Evolutionary conservation across 1,140 invertebrate species (phyloP), one percentile per base, ranked within the genome.

Genomic region (Meloidogyne chitwoodi): DNA sequence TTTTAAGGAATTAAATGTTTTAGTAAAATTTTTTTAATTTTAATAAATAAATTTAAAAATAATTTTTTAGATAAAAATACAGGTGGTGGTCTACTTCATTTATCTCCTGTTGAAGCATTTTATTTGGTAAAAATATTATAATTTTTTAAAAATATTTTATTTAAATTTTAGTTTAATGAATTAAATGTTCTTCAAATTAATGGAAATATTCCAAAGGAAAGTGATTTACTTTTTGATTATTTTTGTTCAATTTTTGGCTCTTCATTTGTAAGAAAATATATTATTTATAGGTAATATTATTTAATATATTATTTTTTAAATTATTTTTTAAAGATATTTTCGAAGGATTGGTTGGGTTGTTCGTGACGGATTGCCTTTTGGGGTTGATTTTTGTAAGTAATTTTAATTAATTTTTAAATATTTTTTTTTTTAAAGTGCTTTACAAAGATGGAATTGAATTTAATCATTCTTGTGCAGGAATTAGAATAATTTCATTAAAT

Each of bases 331-430:
- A 34, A 76, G 68, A 38, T 73, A 76, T 74, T 76, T 76, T 16
- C 75, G 68, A 64, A 68, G 24, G 8, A 24, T 76, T 75, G 27
- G 56, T 38, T 76, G 75, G 75, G 24, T 76, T 31, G 75, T 76
- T 56, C 64, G 75, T 19, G 75, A 76, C 41, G 75, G 75, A 24
- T 68, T 76, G 22, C 27, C 75, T 44, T 76, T 76, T 63, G 75
- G 75, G 8, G 67, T 71, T 12, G 75, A 76, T 29, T 76, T 73
- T 44, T 63, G 75, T 76, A 29, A 63, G 75, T 24, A 44, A 31
- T 11, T 34, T 16, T 22, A 29, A 3, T 29, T 34, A 74, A 31
- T 29, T 61, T 29, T 16, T 61, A 16, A 5, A 34, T 10, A n/a
- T 29, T 56, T 66, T 66, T 66, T 44, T 19, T 71, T 22, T 67